Evolutionary conservation across 2,888 invertebrate species (phyloP).

Genomic region (Cephus pygmeus): DNA sequence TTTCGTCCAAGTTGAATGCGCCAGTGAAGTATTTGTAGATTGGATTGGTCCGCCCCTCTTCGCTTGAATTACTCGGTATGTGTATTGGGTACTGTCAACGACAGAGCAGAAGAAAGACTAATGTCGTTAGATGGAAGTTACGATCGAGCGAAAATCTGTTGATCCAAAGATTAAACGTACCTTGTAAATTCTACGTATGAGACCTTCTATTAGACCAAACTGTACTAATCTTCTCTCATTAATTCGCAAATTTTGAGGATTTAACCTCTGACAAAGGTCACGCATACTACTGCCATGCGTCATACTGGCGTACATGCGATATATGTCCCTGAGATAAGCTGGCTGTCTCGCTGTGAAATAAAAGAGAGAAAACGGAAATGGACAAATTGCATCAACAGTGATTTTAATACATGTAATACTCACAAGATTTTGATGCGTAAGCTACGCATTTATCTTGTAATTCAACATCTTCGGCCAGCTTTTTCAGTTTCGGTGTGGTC

Average conservation of each 20-base stretch:
- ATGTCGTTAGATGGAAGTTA: constrained; percentile 11
- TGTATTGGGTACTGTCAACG: constrained; percentile 60
- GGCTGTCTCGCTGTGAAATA: constrained; percentile 70
- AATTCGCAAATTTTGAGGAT: constrained; percentile 80
- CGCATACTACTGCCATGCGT: constrained; percentile 81
- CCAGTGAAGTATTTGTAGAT: constrained; percentile 80
- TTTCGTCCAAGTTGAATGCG: constrained; percentile 85
- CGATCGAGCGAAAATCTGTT: constrained; percentile 7
- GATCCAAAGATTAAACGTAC: constrained; percentile 55
- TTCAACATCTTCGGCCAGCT: constrained; percentile 74
- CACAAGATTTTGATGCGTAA: constrained; percentile 77
- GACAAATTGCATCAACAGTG: neutral
- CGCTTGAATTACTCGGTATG: constrained; percentile 46
- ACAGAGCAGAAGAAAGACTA: constrained; percentile 6
- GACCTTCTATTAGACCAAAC: constrained; percentile 87
- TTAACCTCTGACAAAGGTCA: constrained; percentile 78
- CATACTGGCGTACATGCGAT: constrained; percentile 81
- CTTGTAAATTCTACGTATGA: constrained; percentile 85
- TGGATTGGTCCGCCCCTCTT: constrained; percentile 59
- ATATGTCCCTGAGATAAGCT: constrained; percentile 77
- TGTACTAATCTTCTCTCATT: constrained; percentile 86
- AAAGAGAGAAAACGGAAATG: constrained; percentile 14
- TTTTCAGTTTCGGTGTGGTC: constrained; percentile 78
- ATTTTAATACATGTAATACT: constrained; percentile 39
- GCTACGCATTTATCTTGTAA: constrained; percentile 80